phyloP scores from a whole-genome alignment of 2,113 vertebrate species.

The Otolemur garnettii region DNA sequence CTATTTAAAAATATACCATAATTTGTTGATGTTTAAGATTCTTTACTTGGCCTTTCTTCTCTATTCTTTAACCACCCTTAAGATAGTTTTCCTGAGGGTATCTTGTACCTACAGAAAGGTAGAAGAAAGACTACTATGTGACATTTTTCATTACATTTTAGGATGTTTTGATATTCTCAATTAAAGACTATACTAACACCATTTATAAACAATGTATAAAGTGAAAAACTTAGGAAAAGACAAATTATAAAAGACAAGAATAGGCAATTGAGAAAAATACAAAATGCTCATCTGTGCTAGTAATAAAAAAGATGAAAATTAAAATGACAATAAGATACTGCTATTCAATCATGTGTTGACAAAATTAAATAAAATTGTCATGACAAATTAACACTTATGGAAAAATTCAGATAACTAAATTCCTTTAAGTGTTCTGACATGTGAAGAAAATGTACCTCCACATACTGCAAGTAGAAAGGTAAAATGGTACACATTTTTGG shows the following conservation, averaged over 20 bases:
- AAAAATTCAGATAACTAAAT: not conserved
- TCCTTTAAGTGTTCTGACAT: not conserved
- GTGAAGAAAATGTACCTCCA: not conserved
- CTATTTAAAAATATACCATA: not conserved
- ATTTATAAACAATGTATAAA: not conserved
- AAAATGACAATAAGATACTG: not conserved
- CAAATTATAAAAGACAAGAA: not conserved
- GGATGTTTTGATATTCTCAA: not conserved
- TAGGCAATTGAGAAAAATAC: not conserved
- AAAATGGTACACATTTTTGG: not conserved
- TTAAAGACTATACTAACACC: not conserved
- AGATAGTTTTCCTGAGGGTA: not conserved
- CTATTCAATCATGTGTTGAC: not conserved
- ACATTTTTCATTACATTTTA: constrained; percentile 27
- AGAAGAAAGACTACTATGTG: not conserved
- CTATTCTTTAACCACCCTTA: not conserved
- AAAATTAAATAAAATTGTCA: not conserved
- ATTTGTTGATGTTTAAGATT: not conserved
- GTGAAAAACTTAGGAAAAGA: constrained; percentile 19
- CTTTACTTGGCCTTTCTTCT: not conserved
- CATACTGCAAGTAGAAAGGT: not conserved
- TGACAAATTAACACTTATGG: no score
- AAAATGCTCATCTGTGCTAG: not conserved
- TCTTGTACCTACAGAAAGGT: not conserved
- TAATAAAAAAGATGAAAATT: not conserved